Evolutionary conservation across 1,140 invertebrate species (phyloP).

Genomic region (Drosophila seguyi): DNA sequence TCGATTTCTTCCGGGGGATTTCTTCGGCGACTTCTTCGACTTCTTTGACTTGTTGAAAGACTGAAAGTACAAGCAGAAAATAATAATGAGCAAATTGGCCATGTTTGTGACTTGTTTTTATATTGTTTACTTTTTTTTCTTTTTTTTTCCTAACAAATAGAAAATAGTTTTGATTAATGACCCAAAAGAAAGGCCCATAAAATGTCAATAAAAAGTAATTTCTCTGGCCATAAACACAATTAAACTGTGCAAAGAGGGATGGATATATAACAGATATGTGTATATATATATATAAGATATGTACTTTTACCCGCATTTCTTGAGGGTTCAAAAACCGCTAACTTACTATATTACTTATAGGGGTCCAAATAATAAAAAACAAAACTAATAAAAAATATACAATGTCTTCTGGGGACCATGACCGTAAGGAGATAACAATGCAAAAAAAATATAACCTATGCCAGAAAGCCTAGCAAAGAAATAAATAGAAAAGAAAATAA

Average conservation of each 20-base stretch:
- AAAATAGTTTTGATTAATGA: slow-evolving; percentile 25
- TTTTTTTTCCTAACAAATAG: slow-evolving; percentile 9
- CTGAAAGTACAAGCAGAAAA: slow-evolving; percentile 68
- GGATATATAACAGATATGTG: background rate
- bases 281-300: background rate
- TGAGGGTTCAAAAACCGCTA: slow-evolving; percentile 37
- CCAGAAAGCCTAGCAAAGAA: background rate
- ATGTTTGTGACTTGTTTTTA: slow-evolving; percentile 25
- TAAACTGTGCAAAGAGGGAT: background rate
- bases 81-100: slow-evolving; percentile 25
- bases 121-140: background rate
- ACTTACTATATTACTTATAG: slow-evolving; percentile 20
- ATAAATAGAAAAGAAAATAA: background rate
- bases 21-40: slow-evolving; percentile 21
- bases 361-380: background rate
- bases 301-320: slow-evolving; percentile 1
- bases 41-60: slow-evolving; percentile 15
- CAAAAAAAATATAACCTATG: background rate
- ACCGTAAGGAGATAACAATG: slow-evolving; percentile 17
- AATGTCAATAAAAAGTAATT: slow-evolving; percentile 31
- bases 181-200: slow-evolving; percentile 23
- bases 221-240: slow-evolving; percentile 8
- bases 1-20: slow-evolving; percentile 40
- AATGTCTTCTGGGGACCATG: background rate
- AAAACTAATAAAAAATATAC: background rate